Evolutionary conservation across 1,140 invertebrate genomes (phyloP).

Genomic region (Drosophila kohkoa): DNA sequence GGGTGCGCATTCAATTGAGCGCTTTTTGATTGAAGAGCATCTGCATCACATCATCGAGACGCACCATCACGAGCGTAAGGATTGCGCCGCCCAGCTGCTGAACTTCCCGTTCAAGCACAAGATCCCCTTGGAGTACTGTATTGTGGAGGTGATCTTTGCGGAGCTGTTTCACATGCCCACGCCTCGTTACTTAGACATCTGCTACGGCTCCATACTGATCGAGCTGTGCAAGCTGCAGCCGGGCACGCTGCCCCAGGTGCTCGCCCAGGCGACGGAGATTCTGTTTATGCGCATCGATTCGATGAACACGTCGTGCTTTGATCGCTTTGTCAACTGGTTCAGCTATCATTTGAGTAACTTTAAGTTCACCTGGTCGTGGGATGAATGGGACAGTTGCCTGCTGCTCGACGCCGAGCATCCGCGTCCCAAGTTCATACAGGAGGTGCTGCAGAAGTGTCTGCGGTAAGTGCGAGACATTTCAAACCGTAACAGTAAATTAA

Average conservation of each 20-base stretch:
- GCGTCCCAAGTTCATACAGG: slow-evolving; percentile 97
- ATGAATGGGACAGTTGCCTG: slow-evolving; percentile 95
- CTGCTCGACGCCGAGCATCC: slow-evolving; percentile 95
- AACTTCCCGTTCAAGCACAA: slow-evolving; percentile 97
- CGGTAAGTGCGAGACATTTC: slow-evolving; percentile 86
- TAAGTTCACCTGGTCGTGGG: slow-evolving; percentile 99
- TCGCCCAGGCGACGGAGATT: slow-evolving; percentile 99
- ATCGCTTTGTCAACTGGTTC: slow-evolving; percentile 99
- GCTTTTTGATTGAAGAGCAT: slow-evolving; percentile 99
- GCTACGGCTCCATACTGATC: slow-evolving; percentile 97
- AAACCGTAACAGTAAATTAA: no score
- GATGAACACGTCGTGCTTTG: slow-evolving; percentile 98
- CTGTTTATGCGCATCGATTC: slow-evolving; percentile 97
- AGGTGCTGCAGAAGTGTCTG: slow-evolving; percentile 95
- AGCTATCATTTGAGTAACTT: slow-evolving; percentile 99
- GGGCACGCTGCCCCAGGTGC: slow-evolving; percentile 97
- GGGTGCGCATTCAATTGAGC: slow-evolving; percentile 98
- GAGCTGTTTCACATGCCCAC: slow-evolving; percentile 97
- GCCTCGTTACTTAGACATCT: slow-evolving; percentile 95
- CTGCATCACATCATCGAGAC: slow-evolving; percentile 96
- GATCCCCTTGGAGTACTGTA: slow-evolving; percentile 98
- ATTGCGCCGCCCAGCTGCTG: slow-evolving; percentile 96
- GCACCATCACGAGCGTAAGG: slow-evolving; percentile 95
- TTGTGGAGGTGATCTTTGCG: slow-evolving; percentile 98
- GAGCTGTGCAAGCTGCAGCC: slow-evolving; percentile 99